phyloP scores from a whole-genome alignment of 92 coral and sea anemone species.

The Hydrozoanthus gracilis region DNA sequence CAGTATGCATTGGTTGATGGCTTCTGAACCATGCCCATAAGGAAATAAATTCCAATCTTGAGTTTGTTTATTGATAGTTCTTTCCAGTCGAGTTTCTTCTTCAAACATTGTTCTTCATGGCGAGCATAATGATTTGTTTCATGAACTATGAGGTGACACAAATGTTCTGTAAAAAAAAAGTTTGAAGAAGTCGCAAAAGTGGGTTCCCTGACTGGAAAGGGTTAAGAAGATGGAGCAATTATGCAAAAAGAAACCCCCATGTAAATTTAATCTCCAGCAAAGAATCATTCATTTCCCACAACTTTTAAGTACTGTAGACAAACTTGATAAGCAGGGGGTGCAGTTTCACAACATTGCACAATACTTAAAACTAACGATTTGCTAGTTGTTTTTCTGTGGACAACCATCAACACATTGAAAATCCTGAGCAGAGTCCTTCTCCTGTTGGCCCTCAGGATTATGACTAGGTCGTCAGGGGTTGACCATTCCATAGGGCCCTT shows the following conservation, averaged over 20 bases:
- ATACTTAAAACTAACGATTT: no score
- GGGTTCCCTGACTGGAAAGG: no score
- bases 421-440: conserved; percentile 37
- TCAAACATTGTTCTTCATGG: conserved; percentile 46
- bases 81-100: conserved; percentile 49
- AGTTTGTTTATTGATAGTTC: conserved; percentile 55
- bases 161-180: conserved; percentile 43
- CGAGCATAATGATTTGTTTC: conserved; percentile 52
- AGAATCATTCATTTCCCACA: no score
- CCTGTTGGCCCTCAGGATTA: conserved; percentile 10
- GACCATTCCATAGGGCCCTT: conserved; percentile 41
- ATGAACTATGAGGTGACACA: conserved; percentile 48
- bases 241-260: no score
- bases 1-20: conserved; percentile 52
- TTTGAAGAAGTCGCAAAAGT: conserved; percentile 27
- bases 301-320: no score
- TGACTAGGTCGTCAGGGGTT: conserved; percentile 9
- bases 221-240: no score
- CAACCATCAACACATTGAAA: conserved; percentile 43
- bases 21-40: conserved; percentile 53
- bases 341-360: no score
- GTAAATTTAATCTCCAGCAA: no score
- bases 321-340: no score
- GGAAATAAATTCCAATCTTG: conserved; percentile 41
- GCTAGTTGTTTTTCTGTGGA: not conserved